Conservation (phyloP, 2,797 vertebrate species). For the Arnoldichthys spilopterus region DNA sequence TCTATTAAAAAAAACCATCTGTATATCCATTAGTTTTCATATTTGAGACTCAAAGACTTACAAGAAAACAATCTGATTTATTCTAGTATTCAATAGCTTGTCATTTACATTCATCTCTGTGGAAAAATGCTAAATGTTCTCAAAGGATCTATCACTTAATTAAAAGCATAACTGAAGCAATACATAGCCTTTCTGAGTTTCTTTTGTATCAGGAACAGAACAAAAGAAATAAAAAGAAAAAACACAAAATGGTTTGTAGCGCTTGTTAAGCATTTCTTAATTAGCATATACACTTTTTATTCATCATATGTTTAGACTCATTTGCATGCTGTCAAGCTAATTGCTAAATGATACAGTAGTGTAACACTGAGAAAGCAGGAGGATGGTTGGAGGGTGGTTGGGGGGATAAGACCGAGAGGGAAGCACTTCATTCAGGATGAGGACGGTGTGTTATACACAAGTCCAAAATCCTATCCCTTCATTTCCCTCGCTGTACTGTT, state of each 20-base stretch:
- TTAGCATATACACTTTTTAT: conserved; percentile 55
- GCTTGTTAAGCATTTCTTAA: conserved; percentile 55
- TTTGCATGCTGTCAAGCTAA: conserved; percentile 44
- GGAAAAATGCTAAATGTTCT: neutral
- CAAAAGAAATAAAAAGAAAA: conserved; percentile 34
- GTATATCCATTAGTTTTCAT: neutral
- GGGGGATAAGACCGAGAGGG: conserved; percentile 59
- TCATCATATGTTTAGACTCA: conserved; percentile 54
- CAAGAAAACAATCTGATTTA: neutral
- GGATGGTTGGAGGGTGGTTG: neutral
- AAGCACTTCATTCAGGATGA: conserved; percentile 48
- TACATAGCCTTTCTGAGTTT: conserved; percentile 30
- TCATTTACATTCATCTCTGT: neutral
- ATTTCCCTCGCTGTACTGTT: conserved; percentile 17
- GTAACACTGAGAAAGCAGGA: conserved; percentile 1
- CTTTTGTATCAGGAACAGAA: conserved; percentile 15
- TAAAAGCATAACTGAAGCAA: conserved; percentile 30
- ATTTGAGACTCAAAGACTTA: neutral
- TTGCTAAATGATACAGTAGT: conserved; percentile 41
- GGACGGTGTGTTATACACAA: conserved; percentile 26
- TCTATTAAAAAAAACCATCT: too few relatives aligned
- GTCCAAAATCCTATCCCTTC: conserved; percentile 8
- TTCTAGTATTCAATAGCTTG: neutral
- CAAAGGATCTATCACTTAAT: neutral
- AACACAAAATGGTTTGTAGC: conserved; percentile 43